Base-by-base conservation (phyloP, 1,140 invertebrate genomes). In the Cydia fagiglandana region DNA sequence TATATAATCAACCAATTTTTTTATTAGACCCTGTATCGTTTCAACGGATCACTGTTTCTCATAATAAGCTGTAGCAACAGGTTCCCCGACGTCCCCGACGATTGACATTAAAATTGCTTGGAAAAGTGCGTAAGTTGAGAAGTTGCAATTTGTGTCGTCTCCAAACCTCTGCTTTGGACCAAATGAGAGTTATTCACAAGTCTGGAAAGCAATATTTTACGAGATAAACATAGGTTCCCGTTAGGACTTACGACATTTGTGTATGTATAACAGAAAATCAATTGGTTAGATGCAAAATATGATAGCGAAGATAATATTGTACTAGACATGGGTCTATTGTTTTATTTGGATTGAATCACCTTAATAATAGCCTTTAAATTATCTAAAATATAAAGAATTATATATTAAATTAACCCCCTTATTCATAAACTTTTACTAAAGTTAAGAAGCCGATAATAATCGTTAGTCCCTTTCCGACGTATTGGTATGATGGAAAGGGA, bases 31-130 rank as follows among this genome's bases (percentile, higher is more conserved):
- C 30, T 30, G 30, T 30, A 30, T 30, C 30, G 2, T 3, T 30
- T 24, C 3, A 61, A 10, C 9, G 20, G 34, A 70, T 17, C 34
- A 70, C 66, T 70, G 66, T 70, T 70, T 17, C 34, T 38, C n/a
- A 34, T 70, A 70, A 34, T 70, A 70, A 38, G 66, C 66, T 70
- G 66, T 38, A 38, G 30, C 38, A 77, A 78, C 77, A 73, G 76
- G 79, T 82, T 64, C 75, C 76, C 73, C 56, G 17, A 34, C 76
- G 74, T 64, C 75, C 76, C 73, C 56, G 17, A 34, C 76, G 74
- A 79, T 73, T 81, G 83, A 87, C 83, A 81, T 75, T 83, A 84
- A 87, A 85, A 88, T 87, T 87, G 83, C 82, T 80, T 79, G 81
- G 84, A 83, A 87, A 86, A 88, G 85, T 83, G 79, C 75, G 75